A percentile compares a stretch with the other conserved stretches of the same genome.
Conservation (phyloP, 2,888 invertebrate species). For the Petrolisthes cinctipes region DNA sequence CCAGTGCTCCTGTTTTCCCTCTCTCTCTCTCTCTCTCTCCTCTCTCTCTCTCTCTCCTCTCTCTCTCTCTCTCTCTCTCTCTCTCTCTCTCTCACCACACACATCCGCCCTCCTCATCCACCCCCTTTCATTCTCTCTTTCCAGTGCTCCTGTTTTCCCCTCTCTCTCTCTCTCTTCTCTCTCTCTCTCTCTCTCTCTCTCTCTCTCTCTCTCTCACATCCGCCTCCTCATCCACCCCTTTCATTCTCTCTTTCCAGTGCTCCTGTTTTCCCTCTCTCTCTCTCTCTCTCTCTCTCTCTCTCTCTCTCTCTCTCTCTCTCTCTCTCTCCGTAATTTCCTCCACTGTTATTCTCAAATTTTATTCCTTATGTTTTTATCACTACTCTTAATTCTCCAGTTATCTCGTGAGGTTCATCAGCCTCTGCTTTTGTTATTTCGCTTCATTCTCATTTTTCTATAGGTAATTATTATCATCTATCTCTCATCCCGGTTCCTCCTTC, state of each 20-base stretch:
- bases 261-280: background rate
- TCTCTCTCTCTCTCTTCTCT: background rate
- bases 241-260: background rate
- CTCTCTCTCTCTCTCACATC: background rate
- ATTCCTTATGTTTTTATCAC: too few relatives aligned
- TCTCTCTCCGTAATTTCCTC: too few relatives aligned
- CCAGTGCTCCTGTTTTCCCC: background rate
- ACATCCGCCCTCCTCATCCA: background rate
- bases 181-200: background rate
- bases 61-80: too few relatives aligned
- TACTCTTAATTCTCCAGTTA: too few relatives aligned
- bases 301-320: too few relatives aligned
- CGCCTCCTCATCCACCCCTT: background rate
- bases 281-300: too few relatives aligned
- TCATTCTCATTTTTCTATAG: too few relatives aligned
- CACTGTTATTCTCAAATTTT: too few relatives aligned
- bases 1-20: background rate
- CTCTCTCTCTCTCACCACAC: background rate
- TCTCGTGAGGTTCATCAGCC: too few relatives aligned
- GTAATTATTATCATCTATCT: too few relatives aligned
- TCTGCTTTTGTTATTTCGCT: too few relatives aligned
- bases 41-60: background rate
- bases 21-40: background rate
- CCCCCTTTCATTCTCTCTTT: background rate
- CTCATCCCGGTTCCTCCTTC: too few relatives aligned